Conservation (phyloP, 2,888 invertebrate species). For the Graphium colonna region DNA sequence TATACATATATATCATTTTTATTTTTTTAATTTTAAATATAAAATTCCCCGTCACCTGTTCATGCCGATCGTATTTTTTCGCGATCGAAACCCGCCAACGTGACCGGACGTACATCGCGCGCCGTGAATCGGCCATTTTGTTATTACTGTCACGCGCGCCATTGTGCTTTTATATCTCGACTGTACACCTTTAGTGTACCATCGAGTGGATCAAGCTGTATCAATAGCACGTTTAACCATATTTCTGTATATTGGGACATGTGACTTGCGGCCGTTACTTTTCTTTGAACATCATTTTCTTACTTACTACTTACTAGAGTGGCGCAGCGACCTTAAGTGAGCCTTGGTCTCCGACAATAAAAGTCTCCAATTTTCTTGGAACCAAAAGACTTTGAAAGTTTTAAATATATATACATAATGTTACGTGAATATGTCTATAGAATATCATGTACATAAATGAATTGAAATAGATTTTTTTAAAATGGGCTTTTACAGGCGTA, state of each 20-base stretch:
- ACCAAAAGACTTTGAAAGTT: neutral
- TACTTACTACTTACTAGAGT: no score
- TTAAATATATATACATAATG: no score
- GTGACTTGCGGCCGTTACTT: no score
- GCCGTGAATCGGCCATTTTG: conserved; percentile 28
- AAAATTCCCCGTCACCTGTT: neutral
- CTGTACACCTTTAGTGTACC: conserved; percentile 22
- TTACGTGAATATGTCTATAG: no score
- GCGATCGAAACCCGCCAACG: conserved; percentile 10
- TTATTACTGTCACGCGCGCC: conserved; percentile 34
- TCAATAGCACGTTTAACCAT: no score
- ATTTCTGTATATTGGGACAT: no score
- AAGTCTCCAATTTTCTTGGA: neutral
- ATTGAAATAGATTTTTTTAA: no score
- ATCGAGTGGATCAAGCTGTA: conserved; percentile 2
- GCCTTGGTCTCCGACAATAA: no score
- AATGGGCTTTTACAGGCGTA: no score
- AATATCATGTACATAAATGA: no score
- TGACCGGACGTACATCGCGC: conserved; percentile 23
- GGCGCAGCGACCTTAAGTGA: no score
- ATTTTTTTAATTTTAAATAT: neutral
- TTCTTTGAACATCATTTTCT: neutral
- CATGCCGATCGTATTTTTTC: conserved; percentile 16
- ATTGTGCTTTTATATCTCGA: conserved; percentile 31
- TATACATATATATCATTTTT: no score